Evolutionary conservation across 2,797 vertebrate genomes (phyloP), one percentile per base, ranked within the genome.

Genomic region (Epinephelus malabaricus): DNA sequence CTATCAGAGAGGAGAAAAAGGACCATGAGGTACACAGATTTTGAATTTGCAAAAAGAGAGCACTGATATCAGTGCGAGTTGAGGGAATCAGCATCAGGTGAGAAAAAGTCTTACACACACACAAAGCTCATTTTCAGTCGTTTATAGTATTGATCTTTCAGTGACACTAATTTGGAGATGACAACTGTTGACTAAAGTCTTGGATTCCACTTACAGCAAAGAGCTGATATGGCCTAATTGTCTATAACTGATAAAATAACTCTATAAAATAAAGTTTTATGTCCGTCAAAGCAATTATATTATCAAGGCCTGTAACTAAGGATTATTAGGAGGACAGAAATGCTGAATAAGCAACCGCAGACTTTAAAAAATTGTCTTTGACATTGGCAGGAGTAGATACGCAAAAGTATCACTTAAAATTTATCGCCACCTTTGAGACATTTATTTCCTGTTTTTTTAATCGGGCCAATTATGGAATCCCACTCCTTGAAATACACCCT

Each of bases 1-100:
- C 94, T 94, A 45, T 25, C 25, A 74, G 74, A 83, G 64, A 50
- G 34, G 46, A 81, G 0, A 19, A 6, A 19, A 7, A 81, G 14
- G 40, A 65, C 0, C 4, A 27, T 1, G 21, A 47, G 6, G 58
- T 12, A 4, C n/a, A 46, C 8, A 30, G 15, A 46, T 63, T 64
- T 63, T 21, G 45, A 38, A 27, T 34, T 9, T 18, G 13, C n/a
- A 15, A 23, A 49, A 21, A 18, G 6, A 40, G 0, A 34, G 11
- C 8, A 5, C 3, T 14, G 55, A 34, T 43, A 47, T 34, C 53
- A 2, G 8, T 17, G 17, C 12, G 17, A 62, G 21, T 19, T 38
- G 56, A 68, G 43, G 2, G 18, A 30, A 30, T 30, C 27, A 30
- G 27, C 27, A 30, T 30, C 27, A 30, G 27, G 27, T 30, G 27